These are phyloP conservation scores for Agrochola circellaris DNA, from an alignment of 2,888 invertebrate genomes.

Conservation along the genomic window DNA sequence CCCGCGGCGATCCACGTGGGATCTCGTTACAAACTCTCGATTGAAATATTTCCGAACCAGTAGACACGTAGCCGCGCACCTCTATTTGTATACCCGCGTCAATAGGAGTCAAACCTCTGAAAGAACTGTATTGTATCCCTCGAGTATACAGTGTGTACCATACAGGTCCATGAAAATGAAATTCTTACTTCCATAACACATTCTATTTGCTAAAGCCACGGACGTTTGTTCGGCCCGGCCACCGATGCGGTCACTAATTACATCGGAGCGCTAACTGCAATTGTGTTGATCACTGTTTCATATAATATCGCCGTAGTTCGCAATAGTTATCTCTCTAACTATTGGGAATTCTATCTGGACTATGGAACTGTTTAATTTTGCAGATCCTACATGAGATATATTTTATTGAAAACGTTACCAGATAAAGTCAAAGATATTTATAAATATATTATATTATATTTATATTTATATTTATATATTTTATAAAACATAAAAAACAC, in stretches of 20 bases:
- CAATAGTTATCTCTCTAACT: conserved; percentile 68
- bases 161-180: conserved; percentile 56
- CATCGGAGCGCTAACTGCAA: conserved; percentile 69
- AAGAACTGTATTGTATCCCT: conserved; percentile 65
- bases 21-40: conserved; percentile 76
- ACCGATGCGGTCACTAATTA: conserved; percentile 70
- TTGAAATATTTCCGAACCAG: conserved; percentile 77
- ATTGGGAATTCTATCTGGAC: conserved; percentile 59
- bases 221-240: conserved; percentile 44
- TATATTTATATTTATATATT: no score
- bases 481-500: no score
- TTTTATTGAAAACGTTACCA: no score
- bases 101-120: conserved; percentile 63
- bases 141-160: conserved; percentile 52
- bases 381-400: conserved; percentile 10
- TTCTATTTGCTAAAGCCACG: conserved; percentile 48
- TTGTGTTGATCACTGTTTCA: conserved; percentile 71
- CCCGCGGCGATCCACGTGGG: conserved; percentile 69
- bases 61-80: conserved; percentile 69
- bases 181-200: conserved; percentile 56
- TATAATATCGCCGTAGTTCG: conserved; percentile 66
- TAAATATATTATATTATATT: no score
- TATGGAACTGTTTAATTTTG: conserved; percentile 44
- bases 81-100: conserved; percentile 74
- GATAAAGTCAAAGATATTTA: no score